A percentile compares a stretch with the other conserved stretches of the same genome.
Conservation (phyloP, 2,113 vertebrate genomes). For the Paratilapia polleni region DNA sequence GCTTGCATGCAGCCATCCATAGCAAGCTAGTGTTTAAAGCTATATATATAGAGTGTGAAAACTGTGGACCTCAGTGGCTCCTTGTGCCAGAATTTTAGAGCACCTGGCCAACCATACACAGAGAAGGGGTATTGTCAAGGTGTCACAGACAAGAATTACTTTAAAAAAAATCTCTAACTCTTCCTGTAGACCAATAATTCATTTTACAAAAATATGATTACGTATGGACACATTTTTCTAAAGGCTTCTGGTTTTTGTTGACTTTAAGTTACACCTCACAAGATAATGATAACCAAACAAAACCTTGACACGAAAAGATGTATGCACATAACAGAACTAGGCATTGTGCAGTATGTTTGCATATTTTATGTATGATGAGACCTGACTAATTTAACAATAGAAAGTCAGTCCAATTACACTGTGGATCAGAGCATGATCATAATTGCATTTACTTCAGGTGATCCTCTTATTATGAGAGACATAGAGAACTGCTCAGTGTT, state of each 20-base stretch:
- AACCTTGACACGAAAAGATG: too few species aligned
- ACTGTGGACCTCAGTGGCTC: neutral
- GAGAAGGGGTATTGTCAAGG: too few species aligned
- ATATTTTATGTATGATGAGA: accelerated
- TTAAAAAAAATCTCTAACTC: too few species aligned
- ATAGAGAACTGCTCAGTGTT: neutral
- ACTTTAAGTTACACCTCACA: too few species aligned
- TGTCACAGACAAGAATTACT: too few species aligned
- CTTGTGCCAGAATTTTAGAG: neutral
- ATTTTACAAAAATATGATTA: too few species aligned
- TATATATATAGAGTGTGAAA: neutral
- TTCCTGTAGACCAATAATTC: too few species aligned
- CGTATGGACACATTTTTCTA: neutral
- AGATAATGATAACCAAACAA: too few species aligned
- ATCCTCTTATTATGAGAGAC: neutral
- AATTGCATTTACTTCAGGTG: neutral
- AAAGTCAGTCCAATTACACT: neutral
- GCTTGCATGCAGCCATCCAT: neutral
- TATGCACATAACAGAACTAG: too few species aligned
- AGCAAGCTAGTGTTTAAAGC: neutral
- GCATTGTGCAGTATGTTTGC: neutral
- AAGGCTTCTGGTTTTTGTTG: neutral
- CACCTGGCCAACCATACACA: neutral
- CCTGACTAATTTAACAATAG: neutral
- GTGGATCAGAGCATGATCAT: neutral